Conservation (phyloP, 1,140 invertebrate species). For the Nomia melanderi region DNA sequence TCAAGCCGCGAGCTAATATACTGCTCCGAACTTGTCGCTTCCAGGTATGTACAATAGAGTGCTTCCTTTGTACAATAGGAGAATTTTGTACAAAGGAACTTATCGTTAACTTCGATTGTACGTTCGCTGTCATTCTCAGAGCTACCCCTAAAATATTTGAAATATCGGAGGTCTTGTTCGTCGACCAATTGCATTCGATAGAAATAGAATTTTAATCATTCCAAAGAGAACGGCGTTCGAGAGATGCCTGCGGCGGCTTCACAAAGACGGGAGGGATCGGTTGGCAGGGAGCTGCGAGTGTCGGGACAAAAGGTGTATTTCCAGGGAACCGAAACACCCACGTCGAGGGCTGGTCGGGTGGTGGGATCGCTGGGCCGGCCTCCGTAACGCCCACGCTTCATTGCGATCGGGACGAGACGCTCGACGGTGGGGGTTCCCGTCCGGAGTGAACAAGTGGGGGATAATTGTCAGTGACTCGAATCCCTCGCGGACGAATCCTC, state of each 20-base stretch:
- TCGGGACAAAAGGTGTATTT: conserved; percentile 2
- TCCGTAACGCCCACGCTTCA: conserved; percentile 59
- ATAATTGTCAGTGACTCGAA: conserved; percentile 2
- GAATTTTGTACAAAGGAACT: too few species aligned
- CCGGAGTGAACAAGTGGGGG: conserved; percentile 3
- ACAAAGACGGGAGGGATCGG: not conserved
- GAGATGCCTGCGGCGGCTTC: conserved; percentile 6
- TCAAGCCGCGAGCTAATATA: conserved; percentile 41
- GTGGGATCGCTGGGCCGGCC: conserved; percentile 49
- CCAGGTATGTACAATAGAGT: too few species aligned
- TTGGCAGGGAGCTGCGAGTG: not conserved
- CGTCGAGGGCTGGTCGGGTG: conserved; percentile 27
- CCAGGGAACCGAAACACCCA: conserved; percentile 53
- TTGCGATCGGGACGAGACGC: not conserved
- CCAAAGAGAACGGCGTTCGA: not conserved
- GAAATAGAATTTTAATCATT: too few species aligned
- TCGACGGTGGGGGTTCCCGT: conserved; percentile 23
- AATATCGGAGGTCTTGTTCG: too few species aligned
- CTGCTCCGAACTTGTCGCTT: not conserved
- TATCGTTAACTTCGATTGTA: too few species aligned
- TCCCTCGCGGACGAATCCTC: conserved; percentile 7
- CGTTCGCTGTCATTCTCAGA: too few species aligned
- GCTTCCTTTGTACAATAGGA: too few species aligned
- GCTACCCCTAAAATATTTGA: too few species aligned
- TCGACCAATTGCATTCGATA: too few species aligned